Evolutionary conservation across 2,113 vertebrate species (phyloP), one percentile per base, ranked within the genome.

Genomic region (Suricata suricatta): DNA sequence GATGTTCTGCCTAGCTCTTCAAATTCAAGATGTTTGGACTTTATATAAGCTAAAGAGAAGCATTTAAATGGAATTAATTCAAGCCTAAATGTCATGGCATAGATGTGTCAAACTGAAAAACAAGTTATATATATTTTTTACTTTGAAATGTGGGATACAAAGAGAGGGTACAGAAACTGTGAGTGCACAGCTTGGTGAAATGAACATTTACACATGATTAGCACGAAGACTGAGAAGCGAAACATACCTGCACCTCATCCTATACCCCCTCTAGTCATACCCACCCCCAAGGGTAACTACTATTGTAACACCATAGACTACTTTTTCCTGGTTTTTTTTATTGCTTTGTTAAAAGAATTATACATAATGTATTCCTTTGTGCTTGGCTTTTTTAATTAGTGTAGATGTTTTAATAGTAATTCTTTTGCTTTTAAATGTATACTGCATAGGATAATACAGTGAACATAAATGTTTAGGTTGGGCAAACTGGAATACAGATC

Each of bases 51-150:
- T 57, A 95, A 91, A 63, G 66, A 91, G 83, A 82, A 72, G 4
- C 17, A 66, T 92, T 95, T 93, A 60, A 31, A 60, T 97, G 77
- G 74, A 79, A 89, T 89, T 25, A 89, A 77, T 72, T 93, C 72
- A 96, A 93, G 25, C 15, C 27, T 93, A 79, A 80, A 83, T 92
- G 14, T 86, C 64, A 84, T 77, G 44, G 19, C 74, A 72, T 25
- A 94, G 57, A 44, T 54, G 10, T 64, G 31, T 93, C 23, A 96
- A 85, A 84, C 11, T 88, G 76, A 96, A 96, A 88, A 93, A 83
- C 19, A 15, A 38, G 11, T 47, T 47, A 35, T 63, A 31, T 77
- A 15, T 47, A 44, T 76, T 76, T n/a, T 64, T 54, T 44, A 66
- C 57, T 12, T 88, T 90, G n/a, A 93, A 80, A 64, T 47, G 41